phyloP scores from a whole-genome alignment of 2,797 vertebrate genomes.

The Dendrocincla fuliginosa region DNA sequence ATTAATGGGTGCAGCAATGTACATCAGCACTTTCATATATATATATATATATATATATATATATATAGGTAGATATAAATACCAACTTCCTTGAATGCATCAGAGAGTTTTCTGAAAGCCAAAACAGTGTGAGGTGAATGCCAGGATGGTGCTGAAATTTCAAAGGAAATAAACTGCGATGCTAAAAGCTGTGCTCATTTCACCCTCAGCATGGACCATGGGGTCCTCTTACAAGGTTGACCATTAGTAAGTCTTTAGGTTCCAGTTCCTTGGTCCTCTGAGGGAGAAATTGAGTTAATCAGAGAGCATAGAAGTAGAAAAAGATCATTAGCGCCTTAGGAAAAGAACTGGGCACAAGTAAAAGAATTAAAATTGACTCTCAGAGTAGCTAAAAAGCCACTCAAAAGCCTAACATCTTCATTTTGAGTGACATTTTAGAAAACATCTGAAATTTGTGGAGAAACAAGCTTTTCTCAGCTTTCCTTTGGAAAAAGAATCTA shows the following conservation, averaged over 20 bases:
- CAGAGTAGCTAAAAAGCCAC: neutral
- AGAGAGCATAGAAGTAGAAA: neutral
- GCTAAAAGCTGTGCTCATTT: neutral
- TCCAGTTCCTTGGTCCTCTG: neutral
- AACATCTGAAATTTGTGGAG: neutral
- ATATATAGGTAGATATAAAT: neutral
- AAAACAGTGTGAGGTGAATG: neutral
- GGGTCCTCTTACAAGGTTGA: neutral
- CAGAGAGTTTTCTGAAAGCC: neutral
- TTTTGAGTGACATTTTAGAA: neutral
- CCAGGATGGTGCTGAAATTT: neutral
- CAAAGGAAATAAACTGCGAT: neutral
- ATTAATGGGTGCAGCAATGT: neutral
- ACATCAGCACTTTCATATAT: neutral
- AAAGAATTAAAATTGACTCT: neutral
- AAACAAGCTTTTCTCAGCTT: neutral
- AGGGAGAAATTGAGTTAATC: neutral
- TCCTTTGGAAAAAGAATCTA: neutral
- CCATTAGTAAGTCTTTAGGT: neutral
- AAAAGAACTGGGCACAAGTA: neutral
- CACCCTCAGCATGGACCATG: accelerated
- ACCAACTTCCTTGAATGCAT: neutral
- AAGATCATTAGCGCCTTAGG: neutral
- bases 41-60: neutral
- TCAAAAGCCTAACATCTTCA: neutral